Conservation (phyloP, 2,113 vertebrate genomes). For the Myrmecophaga tridactyla region DNA sequence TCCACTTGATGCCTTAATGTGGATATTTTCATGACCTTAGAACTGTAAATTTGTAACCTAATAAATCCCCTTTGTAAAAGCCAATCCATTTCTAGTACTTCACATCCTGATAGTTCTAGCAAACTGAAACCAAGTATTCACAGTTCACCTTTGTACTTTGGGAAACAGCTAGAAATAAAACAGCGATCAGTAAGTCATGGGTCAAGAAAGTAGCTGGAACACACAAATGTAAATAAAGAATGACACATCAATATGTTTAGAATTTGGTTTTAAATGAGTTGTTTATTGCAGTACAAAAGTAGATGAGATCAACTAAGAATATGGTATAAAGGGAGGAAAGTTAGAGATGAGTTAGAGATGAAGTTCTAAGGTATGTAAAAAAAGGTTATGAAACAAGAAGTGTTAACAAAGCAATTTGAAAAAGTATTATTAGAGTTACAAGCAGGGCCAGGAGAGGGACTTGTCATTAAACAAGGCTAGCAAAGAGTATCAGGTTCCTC, state of each 20-base stretch:
- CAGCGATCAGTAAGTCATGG: neutral
- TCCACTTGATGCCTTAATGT: too few relatives aligned
- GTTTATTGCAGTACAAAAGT: neutral
- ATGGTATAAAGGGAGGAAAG: neutral
- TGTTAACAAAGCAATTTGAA: neutral
- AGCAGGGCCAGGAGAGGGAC: neutral
- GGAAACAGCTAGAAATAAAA: neutral
- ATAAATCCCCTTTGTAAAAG: too few relatives aligned
- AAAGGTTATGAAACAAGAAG: neutral
- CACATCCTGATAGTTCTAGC: too few relatives aligned
- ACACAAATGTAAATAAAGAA: neutral
- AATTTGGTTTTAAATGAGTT: neutral
- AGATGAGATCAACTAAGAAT: neutral
- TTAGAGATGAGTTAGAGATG: neutral
- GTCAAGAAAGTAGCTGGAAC: neutral
- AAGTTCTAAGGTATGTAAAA: neutral
- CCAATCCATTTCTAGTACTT: too few relatives aligned
- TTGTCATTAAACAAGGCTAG: neutral
- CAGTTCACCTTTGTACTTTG: constrained; percentile 22
- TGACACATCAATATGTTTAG: neutral
- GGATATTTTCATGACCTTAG: too few relatives aligned
- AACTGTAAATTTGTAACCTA: too few relatives aligned
- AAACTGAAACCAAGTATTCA: too few relatives aligned
- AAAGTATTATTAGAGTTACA: neutral
- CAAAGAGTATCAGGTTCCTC: neutral